Conservation (phyloP, 2,113 vertebrate species). For the Telmatochromis sp. region DNA sequence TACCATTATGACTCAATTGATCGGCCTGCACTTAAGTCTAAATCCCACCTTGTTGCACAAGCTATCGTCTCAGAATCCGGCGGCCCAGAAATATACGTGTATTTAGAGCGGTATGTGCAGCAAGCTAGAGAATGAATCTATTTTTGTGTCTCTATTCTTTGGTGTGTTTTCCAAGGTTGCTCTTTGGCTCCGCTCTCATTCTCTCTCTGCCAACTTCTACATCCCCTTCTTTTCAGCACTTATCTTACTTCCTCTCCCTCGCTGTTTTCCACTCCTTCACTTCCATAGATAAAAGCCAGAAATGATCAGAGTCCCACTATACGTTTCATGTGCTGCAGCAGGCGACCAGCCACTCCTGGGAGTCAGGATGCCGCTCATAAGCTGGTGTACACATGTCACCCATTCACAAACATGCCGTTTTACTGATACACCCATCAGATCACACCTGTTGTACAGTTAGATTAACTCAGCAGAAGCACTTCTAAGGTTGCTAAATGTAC, state of each 20-base stretch:
- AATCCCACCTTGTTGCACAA: conserved; percentile 61
- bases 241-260: not conserved
- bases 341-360: not conserved
- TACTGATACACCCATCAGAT: not conserved
- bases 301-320: not conserved
- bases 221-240: not conserved
- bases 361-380: not conserved
- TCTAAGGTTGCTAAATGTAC: not conserved
- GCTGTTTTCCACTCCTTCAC: not conserved
- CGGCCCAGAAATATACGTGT: conserved; percentile 27
- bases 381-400: not conserved
- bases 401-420: not conserved
- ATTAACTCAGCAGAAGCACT: not conserved
- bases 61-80: conserved; percentile 55
- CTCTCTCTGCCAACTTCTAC: not conserved
- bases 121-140: not conserved
- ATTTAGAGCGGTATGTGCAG: not conserved
- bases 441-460: not conserved
- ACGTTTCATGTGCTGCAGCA: not conserved
- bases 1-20: conserved; percentile 71
- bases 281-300: conserved; percentile 13
- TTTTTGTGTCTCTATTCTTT: not conserved
- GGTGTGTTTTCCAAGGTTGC: not conserved
- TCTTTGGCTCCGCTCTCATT: not conserved
- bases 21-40: conserved; percentile 69